Evolutionary conservation across 2,113 vertebrate genomes (phyloP), one percentile per base, ranked within the genome.

Genomic region (Halichoerus grypus): DNA sequence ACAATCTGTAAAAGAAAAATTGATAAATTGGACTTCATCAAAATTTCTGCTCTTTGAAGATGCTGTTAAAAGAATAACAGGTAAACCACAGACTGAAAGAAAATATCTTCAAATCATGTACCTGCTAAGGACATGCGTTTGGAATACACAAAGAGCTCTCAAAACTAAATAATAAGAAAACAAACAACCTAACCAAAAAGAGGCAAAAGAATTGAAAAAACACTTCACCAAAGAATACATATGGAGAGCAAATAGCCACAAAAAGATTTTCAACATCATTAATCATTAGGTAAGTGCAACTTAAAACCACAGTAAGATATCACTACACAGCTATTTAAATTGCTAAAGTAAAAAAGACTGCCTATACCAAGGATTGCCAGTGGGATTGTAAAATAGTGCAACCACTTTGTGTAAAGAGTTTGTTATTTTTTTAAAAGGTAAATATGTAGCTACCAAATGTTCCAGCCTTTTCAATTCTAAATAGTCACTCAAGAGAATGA

Each of bases 151-250:
- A 85, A 91, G 36, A 82, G 83, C 9, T 93, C 49, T 91, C 42
- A 87, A 95, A 91, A 91, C 39, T 71, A 67, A 97, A 63, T 79
- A 74, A 67, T 49, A 80, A 86, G 51, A 86, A 39, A 69, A 77
- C 3, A 82, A 65, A 80, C 39, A 92, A 69, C 39, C 26, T 28
- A 49, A 55, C 39, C 94, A 26, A 95, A 93, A 96, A 36, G 51
- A 31, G 14, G 31, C 18, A 49, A 86, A 91, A 55, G 2, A 72
- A 49, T 91, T 86, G 14, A 22, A 57, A 63, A 33, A 16, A 63
- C 9, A 53, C 8, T 36, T 82, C 15, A 82, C 31, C 57, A 77
- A 72, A 77, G 49, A 89, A 89, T 21, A 51, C 31, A 42, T 22
- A 69, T 24, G 5, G 7, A 69, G 51, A 79, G 12, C 28, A 79